These are phyloP conservation scores for Allolobophora icterica DNA, from an alignment of 2,888 invertebrate genomes.

Conservation along the genomic window DNA sequence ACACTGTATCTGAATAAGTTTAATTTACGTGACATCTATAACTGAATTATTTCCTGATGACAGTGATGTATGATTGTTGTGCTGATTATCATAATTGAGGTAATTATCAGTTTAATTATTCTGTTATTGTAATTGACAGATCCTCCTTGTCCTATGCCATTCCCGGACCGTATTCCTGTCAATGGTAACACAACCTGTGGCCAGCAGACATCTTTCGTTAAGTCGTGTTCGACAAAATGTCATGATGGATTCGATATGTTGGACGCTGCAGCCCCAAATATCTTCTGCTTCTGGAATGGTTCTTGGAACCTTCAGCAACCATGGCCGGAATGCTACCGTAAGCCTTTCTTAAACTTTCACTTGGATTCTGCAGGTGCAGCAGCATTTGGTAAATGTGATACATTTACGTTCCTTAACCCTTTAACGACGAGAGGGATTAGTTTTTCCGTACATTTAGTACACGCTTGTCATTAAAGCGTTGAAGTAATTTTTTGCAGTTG, in stretches of 20 bases:
- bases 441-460: no score
- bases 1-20: no score
- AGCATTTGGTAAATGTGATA: not conserved
- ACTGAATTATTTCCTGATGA: no score
- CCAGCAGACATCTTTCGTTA: not conserved
- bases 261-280: not conserved
- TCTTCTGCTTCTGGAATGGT: not conserved
- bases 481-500: not conserved
- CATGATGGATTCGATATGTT: not conserved
- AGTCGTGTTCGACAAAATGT: conserved; percentile 1
- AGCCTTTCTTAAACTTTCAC: not conserved
- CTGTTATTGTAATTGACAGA: not conserved
- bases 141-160: conserved; percentile 13
- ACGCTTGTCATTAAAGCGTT: not conserved
- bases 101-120: not conserved
- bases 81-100: not conserved
- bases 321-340: conserved; percentile 19
- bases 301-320: not conserved
- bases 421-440: no score
- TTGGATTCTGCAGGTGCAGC: not conserved
- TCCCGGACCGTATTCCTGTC: not conserved
- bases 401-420: no score
- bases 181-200: not conserved
- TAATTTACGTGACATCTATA: no score
- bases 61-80: no score